Percentiles rank a stretch among this genome's conserved stretches.
phyloP scores from a whole-genome alignment of 2,113 vertebrate genomes.

The Meles meles region DNA sequence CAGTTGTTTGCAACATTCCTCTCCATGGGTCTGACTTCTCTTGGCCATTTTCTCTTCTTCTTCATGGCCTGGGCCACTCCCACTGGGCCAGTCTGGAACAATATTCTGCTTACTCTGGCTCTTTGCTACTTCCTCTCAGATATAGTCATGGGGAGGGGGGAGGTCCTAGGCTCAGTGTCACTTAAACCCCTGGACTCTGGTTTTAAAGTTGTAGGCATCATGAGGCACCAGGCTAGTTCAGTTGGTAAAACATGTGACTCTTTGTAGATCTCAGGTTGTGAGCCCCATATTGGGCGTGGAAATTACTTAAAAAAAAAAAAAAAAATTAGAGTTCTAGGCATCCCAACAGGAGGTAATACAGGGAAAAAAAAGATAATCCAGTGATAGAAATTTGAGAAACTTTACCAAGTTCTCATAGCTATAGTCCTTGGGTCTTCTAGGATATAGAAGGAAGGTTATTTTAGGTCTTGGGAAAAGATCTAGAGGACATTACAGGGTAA shows the following conservation, averaged over 20 bases:
- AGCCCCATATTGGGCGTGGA: not conserved
- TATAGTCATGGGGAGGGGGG: not conserved
- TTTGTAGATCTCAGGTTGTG: not conserved
- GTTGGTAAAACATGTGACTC: not conserved
- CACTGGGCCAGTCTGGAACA: not conserved
- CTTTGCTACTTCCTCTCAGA: not conserved
- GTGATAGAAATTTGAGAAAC: not conserved
- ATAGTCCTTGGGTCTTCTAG: not conserved
- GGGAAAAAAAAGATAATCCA: not conserved
- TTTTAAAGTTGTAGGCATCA: not conserved
- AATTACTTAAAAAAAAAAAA: not conserved
- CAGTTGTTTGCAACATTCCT: not conserved
- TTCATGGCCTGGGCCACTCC: not conserved
- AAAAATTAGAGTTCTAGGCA: not conserved
- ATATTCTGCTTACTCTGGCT: not conserved
- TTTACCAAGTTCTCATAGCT: not conserved
- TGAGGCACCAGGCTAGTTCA: not conserved
- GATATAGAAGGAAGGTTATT: not conserved
- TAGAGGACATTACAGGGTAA: not conserved
- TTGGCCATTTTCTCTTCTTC: not conserved
- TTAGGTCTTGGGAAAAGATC: not conserved
- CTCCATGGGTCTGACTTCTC: not conserved
- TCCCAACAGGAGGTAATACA: not conserved
- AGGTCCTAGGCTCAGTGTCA: not conserved
- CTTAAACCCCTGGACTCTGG: not conserved